phyloP scores from a whole-genome alignment of 1,140 invertebrate genomes.

The Plectus sambesii region DNA sequence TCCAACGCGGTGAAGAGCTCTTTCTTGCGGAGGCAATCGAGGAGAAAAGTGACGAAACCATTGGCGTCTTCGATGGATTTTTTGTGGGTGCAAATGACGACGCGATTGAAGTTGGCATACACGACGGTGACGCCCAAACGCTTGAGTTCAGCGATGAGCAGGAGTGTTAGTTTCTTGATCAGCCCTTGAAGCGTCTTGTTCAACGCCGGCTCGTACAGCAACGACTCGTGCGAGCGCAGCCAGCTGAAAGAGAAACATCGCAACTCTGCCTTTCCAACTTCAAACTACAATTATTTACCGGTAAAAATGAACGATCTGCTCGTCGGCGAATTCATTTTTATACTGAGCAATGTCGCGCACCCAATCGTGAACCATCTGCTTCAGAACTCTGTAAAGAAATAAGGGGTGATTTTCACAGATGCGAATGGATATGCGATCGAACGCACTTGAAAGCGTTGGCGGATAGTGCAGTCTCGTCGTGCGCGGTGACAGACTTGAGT shows the following conservation, averaged over 20 bases:
- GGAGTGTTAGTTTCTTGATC: constrained; percentile 91
- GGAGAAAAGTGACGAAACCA: constrained; percentile 73
- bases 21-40: constrained; percentile 72
- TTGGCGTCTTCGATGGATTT: constrained; percentile 27
- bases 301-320: constrained; percentile 77
- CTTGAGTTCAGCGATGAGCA: constrained; percentile 82
- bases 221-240: constrained; percentile 68
- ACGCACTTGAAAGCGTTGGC: constrained; percentile 22
- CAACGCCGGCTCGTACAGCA: constrained; percentile 88
- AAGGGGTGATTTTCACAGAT: too few relatives aligned
- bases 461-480: constrained; percentile 71
- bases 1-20: constrained; percentile 88
- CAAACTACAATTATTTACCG: too few relatives aligned
- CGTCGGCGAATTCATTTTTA: constrained; percentile 18
- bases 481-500: constrained; percentile 54
- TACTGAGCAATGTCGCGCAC: constrained; percentile 27
- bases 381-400: too few relatives aligned
- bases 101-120: constrained; percentile 82
- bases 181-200: constrained; percentile 73
- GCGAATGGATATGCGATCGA: too few relatives aligned
- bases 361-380: constrained; percentile 23
- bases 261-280: too few relatives aligned
- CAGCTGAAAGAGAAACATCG: constrained; percentile 48
- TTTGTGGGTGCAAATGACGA: constrained; percentile 61
- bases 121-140: constrained; percentile 73